Evolutionary conservation across 1,140 invertebrate species (phyloP).

Genomic region (Globodera rostochiensis): DNA sequence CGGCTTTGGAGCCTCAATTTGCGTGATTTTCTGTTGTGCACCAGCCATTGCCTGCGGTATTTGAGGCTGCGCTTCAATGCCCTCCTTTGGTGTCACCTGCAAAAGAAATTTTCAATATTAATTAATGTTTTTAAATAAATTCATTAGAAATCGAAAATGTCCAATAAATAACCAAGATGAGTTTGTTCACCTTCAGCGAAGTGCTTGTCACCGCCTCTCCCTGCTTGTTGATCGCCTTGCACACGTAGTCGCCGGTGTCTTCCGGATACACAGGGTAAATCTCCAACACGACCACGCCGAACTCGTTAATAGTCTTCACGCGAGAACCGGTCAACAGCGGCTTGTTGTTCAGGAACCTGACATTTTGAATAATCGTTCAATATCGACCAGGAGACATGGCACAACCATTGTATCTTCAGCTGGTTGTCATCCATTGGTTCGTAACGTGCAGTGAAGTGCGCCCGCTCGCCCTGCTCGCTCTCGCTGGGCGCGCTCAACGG

Average conservation of each 20-base stretch:
- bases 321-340: slow-evolving; percentile 72
- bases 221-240: slow-evolving; percentile 76
- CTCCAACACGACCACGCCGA: slow-evolving; percentile 81
- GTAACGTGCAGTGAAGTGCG: slow-evolving; percentile 60
- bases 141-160: too few species aligned
- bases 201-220: slow-evolving; percentile 91
- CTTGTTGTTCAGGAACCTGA: slow-evolving; percentile 57
- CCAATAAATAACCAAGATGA: too few species aligned
- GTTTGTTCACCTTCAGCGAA: slow-evolving; percentile 73
- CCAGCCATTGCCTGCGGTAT: slow-evolving; percentile 84
- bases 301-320: slow-evolving; percentile 91
- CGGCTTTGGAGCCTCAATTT: slow-evolving; percentile 78
- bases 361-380: slow-evolving; percentile 25
- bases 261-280: slow-evolving; percentile 82
- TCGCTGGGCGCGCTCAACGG: slow-evolving; percentile 58
- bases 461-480: slow-evolving; percentile 57
- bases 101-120: slow-evolving; percentile 68
- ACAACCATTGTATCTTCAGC: slow-evolving; percentile 50
- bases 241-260: slow-evolving; percentile 92
- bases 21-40: slow-evolving; percentile 88
- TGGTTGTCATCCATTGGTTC: slow-evolving; percentile 62
- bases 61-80: slow-evolving; percentile 87
- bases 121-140: too few species aligned
- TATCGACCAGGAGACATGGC: not conserved
- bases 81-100: slow-evolving; percentile 76